phyloP scores from a whole-genome alignment of 2,113 vertebrate species.

The Helogale parvula region DNA sequence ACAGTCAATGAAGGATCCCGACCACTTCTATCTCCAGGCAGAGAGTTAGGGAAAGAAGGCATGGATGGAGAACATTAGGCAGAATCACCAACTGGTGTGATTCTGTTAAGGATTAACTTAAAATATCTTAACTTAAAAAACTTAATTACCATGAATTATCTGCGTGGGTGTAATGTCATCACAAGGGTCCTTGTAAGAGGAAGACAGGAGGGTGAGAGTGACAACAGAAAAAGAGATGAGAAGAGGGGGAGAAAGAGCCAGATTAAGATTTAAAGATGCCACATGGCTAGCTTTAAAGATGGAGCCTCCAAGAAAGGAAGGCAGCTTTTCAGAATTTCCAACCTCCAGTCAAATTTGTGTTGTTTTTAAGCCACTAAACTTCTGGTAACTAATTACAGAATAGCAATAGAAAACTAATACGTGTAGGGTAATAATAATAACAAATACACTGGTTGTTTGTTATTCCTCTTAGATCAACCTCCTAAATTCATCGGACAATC shows the following conservation, averaged over 20 bases:
- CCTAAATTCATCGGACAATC: not conserved
- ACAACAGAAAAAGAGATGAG: not conserved
- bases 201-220: not conserved
- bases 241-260: not conserved
- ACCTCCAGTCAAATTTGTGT: not conserved
- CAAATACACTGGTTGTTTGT: not conserved
- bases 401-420: not conserved
- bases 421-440: not conserved
- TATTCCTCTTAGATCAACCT: not conserved
- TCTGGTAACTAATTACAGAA: not conserved
- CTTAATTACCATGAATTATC: not conserved
- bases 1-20: not conserved
- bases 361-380: not conserved
- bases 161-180: not conserved
- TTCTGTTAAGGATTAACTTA: not conserved
- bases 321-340: not conserved
- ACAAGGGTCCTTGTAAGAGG: not conserved
- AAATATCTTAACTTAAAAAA: not conserved
- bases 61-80: not conserved
- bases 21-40: not conserved
- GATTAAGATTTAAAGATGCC: not conserved
- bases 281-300: not conserved
- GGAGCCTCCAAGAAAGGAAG: not conserved
- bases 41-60: not conserved
- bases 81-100: not conserved